Evolutionary conservation across 2,888 invertebrate species (phyloP), one percentile per base, ranked within the genome.

Genomic region (Balanococcus diminutus): DNA sequence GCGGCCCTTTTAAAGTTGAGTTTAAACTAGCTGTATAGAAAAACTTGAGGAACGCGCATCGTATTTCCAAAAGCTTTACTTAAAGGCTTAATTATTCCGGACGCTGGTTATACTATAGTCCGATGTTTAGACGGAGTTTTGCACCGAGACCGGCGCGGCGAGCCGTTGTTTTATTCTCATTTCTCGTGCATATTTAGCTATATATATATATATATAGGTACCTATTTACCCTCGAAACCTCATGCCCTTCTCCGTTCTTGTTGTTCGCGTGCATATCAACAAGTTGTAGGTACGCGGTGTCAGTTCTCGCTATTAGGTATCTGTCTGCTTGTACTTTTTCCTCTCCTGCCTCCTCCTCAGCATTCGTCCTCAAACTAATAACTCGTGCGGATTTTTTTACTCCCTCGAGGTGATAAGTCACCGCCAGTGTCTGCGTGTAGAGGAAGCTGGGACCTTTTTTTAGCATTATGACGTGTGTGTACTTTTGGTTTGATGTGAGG

Each of bases 61-160:
- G 75, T 79, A 36, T 79, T 79, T 36, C 75, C 19, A 79, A 79
- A 79, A 79, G 75, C 16, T 79, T 79, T 19, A 36, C 75, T 79
- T 36, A 79, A 79, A 36, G 75, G 75, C 67, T 32, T 79, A 79
- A 79, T 79, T 79, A 79, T 79, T 79, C 75, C 75, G 75, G 75
- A 79, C 28, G 75, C 5, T 79, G 31, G 75, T 22, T 79, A 72
- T 32, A 46, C n/a, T 72, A 72, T 32, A 46, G 46, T 72, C 25
- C 72, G 25, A 72, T 25, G 28, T 72, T 72, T 61, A 22, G 14
- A 67, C 67, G 28, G 11, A 6, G 28, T 28, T 67, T 67, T 28
- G 28, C 8, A 14, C 67, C 22, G 11, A 14, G 19, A 14, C 67
- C 22, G 11, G 22, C 22, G 36, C 8, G 8, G 8, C 5, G 36